These are phyloP conservation scores for rat (Rattus norvegicus) DNA, from an alignment of 2,113 vertebrate genomes.

Conservation along the genomic window GRCr8 NC_086021.1:100617501-100618000, in stretches of 20 bases:
- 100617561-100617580: background rate
- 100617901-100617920: background rate
- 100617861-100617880: background rate
- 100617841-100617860: background rate
- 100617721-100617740: background rate
- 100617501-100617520: slow-evolving; percentile 10
- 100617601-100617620: background rate
- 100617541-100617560: background rate
- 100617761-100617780: background rate
- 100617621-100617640: background rate
- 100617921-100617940: background rate
- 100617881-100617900: background rate
- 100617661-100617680: slow-evolving; percentile 22
- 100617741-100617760: background rate
- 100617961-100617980: background rate
- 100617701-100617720: background rate
- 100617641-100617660: background rate
- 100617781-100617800: background rate
- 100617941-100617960: background rate
- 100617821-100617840: background rate
- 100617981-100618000: background rate
- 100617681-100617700: background rate
- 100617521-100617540: background rate
- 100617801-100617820: background rate
- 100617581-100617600: background rate